phyloP scores from a whole-genome alignment of 2,888 invertebrate species.

The Cenopis cana region DNA sequence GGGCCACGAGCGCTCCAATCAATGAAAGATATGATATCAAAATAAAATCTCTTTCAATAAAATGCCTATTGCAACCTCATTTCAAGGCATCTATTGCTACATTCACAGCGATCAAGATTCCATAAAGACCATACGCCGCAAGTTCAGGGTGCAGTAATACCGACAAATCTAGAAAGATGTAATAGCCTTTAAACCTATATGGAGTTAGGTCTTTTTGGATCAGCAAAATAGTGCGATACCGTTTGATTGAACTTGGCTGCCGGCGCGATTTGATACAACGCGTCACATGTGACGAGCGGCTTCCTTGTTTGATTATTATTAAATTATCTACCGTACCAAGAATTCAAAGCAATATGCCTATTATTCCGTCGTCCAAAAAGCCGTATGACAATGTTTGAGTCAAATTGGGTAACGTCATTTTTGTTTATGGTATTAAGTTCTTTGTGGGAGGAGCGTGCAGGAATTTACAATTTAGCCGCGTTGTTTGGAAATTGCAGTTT shows the following conservation, averaged over 20 bases:
- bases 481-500: not conserved
- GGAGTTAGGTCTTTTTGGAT: not conserved
- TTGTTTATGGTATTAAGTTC: slow-evolving; percentile 14
- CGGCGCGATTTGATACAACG: slow-evolving; percentile 80
- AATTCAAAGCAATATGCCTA: slow-evolving; percentile 38
- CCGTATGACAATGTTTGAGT: not conserved
- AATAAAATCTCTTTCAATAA: not conserved
- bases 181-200: not conserved
- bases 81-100: not conserved
- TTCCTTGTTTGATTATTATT: slow-evolving; percentile 77
- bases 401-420: slow-evolving; percentile 5
- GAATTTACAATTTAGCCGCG: slow-evolving; percentile 11
- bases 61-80: not conserved
- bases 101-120: slow-evolving; percentile 19
- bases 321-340: slow-evolving; percentile 63
- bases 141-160: slow-evolving; percentile 11
- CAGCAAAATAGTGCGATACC: slow-evolving; percentile 57
- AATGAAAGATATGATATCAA: too few relatives aligned
- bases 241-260: slow-evolving; percentile 77
- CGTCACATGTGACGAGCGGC: slow-evolving; percentile 73
- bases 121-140: slow-evolving; percentile 17
- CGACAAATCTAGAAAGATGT: not conserved
- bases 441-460: not conserved
- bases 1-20: too few relatives aligned
- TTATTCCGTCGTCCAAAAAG: slow-evolving; percentile 39